Base-by-base conservation (phyloP, 1,140 invertebrate genomes). In the Drosophila jambulina region DNA sequence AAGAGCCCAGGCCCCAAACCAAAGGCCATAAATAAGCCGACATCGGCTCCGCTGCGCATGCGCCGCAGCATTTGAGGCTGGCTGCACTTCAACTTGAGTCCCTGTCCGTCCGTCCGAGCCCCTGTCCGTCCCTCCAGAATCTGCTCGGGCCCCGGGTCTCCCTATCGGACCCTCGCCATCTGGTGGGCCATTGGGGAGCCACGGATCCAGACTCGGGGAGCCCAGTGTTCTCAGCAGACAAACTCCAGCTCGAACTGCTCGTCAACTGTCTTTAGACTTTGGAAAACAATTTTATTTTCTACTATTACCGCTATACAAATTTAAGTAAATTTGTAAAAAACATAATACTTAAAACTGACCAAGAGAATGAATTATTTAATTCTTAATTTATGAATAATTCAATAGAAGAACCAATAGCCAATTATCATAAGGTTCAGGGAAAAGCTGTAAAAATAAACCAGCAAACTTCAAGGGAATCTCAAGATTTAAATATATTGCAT, bases 11-110 rank as follows among this genome's bases (percentile, higher is more conserved):
- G 43, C 43, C 63, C 54, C 54, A 57, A 87, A 88, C 80, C 80
- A 86, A 81, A 74, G 84, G 67, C 84, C 84, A 87, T 88, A 87
- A 87, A 87, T 88, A 88, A 87, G 83, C 83, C 79, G 76, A 67
- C 68, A 32, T 57, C 42, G 54, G 17, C 48, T 36, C n/a, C 75
- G 67, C 60, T 87, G 83, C 83, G 83, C 83, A 82, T 87, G 83
- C 83, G 83, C 83, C 79, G 83, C 83, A 86, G 63, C 75, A 77
- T 86, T 86, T 70, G 32, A 54, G 51, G 51, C 62, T 61, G 79
- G 76, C 75, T 77, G 83, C 83, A 87, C 83, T 87, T 87, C 83
- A 87, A 87, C 83, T 87, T 82, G 79, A 86, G 48, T 13, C 61
- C 61, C 65, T 45, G 65, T 48, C 43, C 49, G 49, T 48, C 57